Evolutionary conservation across 2,113 vertebrate genomes (phyloP).

Genomic region (Piaya cayana): DNA sequence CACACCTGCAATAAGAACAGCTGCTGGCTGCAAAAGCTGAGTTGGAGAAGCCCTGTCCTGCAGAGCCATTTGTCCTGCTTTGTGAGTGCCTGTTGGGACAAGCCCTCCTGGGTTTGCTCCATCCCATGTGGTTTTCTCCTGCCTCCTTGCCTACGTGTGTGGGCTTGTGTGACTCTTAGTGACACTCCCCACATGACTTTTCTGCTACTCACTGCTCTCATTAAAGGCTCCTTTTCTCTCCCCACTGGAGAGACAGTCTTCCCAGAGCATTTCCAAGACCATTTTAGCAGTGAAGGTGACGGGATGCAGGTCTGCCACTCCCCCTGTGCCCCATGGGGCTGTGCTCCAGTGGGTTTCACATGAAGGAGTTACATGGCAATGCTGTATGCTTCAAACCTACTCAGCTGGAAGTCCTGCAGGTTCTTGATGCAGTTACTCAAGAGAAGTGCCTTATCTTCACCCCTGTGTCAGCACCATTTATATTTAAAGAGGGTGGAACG

Average conservation of each 20-base stretch:
- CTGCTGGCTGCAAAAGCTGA: neutral
- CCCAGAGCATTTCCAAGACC: neutral
- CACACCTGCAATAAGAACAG: neutral
- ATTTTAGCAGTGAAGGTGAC: neutral
- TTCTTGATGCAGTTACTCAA: neutral
- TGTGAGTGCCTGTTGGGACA: neutral
- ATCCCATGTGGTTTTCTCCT: neutral
- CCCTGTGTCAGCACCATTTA: neutral
- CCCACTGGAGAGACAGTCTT: neutral
- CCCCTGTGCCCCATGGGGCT: fast-evolving
- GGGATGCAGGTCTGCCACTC: neutral
- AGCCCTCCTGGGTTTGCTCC: fast-evolving
- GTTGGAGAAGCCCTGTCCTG: neutral
- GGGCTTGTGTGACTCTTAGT: neutral
- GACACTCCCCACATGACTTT: neutral
- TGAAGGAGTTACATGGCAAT: fast-evolving
- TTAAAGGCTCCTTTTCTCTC: neutral
- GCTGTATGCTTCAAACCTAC: neutral
- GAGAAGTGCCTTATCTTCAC: fast-evolving
- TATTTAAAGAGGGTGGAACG: neutral
- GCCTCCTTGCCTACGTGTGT: fast-evolving
- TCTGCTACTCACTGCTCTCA: neutral
- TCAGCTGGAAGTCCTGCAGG: neutral
- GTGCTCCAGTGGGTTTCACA: fast-evolving
- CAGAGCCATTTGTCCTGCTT: neutral